phyloP scores from a whole-genome alignment of 2,113 vertebrate species.

The Phrynocephalus versicolor region DNA sequence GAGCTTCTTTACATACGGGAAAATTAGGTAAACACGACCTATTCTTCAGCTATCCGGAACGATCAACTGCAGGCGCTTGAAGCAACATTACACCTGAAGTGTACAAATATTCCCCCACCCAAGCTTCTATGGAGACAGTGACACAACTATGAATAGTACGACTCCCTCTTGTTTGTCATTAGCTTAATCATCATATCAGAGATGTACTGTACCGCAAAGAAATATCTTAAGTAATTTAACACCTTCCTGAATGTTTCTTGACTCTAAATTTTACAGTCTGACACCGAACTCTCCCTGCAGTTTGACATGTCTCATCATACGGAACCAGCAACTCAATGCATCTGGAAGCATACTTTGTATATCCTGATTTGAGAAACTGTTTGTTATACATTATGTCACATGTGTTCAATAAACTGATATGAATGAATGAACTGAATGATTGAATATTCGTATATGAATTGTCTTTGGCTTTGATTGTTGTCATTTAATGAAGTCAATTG shows the following conservation, averaged over 20 bases:
- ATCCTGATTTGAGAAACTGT: background rate
- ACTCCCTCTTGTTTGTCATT: conserved; percentile 12
- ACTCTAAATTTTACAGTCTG: conserved; percentile 22
- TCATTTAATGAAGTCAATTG: too few species aligned
- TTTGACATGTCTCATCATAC: background rate
- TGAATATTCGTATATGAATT: too few species aligned
- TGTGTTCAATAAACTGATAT: background rate
- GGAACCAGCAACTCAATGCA: fast-evolving
- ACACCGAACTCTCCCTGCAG: background rate
- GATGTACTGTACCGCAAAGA: background rate
- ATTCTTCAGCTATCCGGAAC: conserved; percentile 24
- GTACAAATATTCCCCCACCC: conserved; percentile 49
- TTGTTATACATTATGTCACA: background rate
- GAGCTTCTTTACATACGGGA: background rate
- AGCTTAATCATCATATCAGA: conserved; percentile 12
- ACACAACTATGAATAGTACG: background rate
- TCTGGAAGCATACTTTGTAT: fast-evolving
- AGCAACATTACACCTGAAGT: conserved; percentile 59
- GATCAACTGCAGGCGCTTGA: conserved; percentile 33
- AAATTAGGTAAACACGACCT: background rate
- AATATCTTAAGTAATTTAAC: conserved; percentile 14
- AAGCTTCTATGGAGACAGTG: background rate
- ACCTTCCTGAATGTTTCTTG: conserved; percentile 14
- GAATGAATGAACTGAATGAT: too few species aligned
- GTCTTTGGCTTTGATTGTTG: too few species aligned